Evolutionary conservation across 2,888 invertebrate species (phyloP).

Genomic region (Hypselothyrea guttata): DNA sequence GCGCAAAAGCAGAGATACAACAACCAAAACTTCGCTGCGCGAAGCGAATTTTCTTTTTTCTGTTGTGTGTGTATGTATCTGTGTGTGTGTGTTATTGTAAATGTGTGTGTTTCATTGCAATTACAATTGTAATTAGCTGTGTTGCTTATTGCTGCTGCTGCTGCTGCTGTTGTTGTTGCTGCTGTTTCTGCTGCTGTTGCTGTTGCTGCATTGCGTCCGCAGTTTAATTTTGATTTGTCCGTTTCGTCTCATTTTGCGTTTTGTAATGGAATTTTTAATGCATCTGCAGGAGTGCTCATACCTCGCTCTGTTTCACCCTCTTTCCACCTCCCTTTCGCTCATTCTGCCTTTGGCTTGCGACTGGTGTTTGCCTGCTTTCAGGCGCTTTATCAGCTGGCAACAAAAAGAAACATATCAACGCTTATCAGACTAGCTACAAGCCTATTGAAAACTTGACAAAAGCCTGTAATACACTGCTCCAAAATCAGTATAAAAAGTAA

Average conservation of each 20-base stretch:
- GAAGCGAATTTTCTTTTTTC: slow-evolving; percentile 56
- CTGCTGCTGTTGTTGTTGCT: slow-evolving; percentile 18
- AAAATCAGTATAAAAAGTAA: no score
- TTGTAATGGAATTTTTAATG: slow-evolving; percentile 71
- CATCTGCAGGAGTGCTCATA: slow-evolving; percentile 5
- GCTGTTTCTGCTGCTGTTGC: slow-evolving; percentile 11
- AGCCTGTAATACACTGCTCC: no score
- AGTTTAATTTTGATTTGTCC: slow-evolving; percentile 72
- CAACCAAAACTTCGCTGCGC: slow-evolving; percentile 32
- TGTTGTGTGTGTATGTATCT: slow-evolving; percentile 14
- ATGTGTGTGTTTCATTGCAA: slow-evolving; percentile 40
- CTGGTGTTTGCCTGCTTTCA: slow-evolving; percentile 18
- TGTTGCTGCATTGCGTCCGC: slow-evolving; percentile 53
- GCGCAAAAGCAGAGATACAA: slow-evolving; percentile 17
- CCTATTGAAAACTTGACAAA: no score
- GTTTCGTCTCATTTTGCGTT: slow-evolving; percentile 62
- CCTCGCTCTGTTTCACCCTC: neutral
- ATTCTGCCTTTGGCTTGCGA: neutral
- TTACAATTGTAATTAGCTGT: slow-evolving; percentile 73
- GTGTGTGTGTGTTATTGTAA: slow-evolving; percentile 16
- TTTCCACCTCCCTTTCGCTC: neutral
- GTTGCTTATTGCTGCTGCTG: slow-evolving; percentile 40
- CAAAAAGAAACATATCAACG: slow-evolving; percentile 35
- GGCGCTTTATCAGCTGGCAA: slow-evolving; percentile 40
- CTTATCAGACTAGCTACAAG: slow-evolving; percentile 31